Evolutionary conservation across 2,888 invertebrate genomes (phyloP), one percentile per base, ranked within the genome.

Genomic region (Melanostoma scalare): DNA sequence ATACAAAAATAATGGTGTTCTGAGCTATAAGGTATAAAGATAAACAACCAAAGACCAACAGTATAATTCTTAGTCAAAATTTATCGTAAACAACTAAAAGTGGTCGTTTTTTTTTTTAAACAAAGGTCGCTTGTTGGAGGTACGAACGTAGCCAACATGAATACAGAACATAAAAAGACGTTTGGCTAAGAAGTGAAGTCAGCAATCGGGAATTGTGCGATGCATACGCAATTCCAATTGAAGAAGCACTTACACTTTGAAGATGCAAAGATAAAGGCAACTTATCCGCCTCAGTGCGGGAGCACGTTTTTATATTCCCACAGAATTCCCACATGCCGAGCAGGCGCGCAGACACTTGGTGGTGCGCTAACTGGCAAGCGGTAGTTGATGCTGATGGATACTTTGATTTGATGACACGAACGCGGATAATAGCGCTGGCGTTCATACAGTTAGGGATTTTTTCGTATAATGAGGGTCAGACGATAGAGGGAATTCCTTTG

Each of bases 271-370:
- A 65, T 80, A 80, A 80, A 75, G 80, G 44, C 58, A 80, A 75
- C 75, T 67, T 55, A 65, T 75, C 80, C 75, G 65, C 56, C 71
- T 65, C 33, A 65, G 75, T 75, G 69, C 65, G 75, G 71, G 80
- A 72, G 61, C 77, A 77, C 72, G 76, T 81, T 81, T 60, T 52
- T 53, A 76, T 71, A 67, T 81, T 81, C 77, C 76, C 81, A 81
- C 69, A 80, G 80, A 75, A 80, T 71, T 71, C 71, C 65, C 69
- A 53, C 75, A 75, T 71, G 75, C 75, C 31, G 48, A 79, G 68
- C 61, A 61, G 67, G 74, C 74, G 55, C 61, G 68, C 79, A 79
- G 61, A 75, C 61, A 69, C 55, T 69, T 69, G 68, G 76, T 40
- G 69, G 76, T 63, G 76, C 69, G 68, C 69, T 76, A 53, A 53